A percentile compares a stretch with the other conserved stretches of the same genome.
phyloP scores from a whole-genome alignment of 2,797 vertebrate species.

The Gallirallus australis region DNA sequence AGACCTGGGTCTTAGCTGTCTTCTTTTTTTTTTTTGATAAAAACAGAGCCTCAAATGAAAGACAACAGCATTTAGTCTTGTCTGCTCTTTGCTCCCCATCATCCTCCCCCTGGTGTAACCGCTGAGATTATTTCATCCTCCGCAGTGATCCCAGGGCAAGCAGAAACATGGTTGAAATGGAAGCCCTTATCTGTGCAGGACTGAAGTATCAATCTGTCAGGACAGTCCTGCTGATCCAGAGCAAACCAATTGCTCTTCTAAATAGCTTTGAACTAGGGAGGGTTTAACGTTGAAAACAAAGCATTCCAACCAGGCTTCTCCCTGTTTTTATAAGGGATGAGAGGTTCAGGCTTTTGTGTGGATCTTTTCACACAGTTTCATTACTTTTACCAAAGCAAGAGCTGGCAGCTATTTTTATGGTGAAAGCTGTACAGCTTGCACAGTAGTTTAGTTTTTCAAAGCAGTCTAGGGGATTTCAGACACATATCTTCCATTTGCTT shows the following conservation, averaged over 20 bases:
- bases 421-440: neutral
- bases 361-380: neutral
- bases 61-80: neutral
- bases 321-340: neutral
- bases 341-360: neutral
- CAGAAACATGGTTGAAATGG: neutral
- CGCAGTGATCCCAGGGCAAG: neutral
- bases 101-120: neutral
- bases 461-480: conserved; percentile 29
- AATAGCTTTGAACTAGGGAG: neutral
- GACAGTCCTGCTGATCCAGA: neutral
- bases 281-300: neutral
- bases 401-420: neutral
- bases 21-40: neutral
- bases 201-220: neutral
- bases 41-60: neutral
- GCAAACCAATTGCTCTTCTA: neutral
- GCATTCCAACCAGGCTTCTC: neutral
- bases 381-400: neutral
- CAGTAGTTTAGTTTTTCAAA: conserved; percentile 28
- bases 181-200: neutral
- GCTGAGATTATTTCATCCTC: neutral
- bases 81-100: neutral
- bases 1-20: neutral
- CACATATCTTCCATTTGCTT: conserved; percentile 31